Evolutionary conservation across 2,797 vertebrate species (phyloP).

Genomic region (Sebastes oblongus): DNA sequence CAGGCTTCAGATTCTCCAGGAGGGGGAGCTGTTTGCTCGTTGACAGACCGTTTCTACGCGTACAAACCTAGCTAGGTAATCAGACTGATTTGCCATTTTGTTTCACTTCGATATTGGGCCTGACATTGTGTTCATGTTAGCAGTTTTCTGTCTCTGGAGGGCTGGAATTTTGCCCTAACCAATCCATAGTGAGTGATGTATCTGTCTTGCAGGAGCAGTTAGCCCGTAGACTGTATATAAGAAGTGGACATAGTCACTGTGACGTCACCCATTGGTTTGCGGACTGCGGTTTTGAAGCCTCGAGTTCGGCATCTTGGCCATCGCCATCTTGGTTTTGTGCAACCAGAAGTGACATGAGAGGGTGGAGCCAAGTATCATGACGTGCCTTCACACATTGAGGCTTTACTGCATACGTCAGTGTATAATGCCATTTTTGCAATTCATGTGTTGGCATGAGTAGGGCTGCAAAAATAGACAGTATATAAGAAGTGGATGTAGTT

Average conservation of each 20-base stretch:
- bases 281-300: background rate
- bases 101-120: slow-evolving; percentile 2
- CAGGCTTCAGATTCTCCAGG: background rate
- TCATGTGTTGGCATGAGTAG: too few species aligned
- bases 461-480: too few species aligned
- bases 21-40: background rate
- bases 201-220: background rate
- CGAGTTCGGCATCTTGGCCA: background rate
- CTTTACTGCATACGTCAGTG: too few species aligned
- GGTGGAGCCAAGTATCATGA: too few species aligned
- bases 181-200: background rate
- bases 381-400: too few species aligned
- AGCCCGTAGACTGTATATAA: background rate
- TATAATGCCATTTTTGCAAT: too few species aligned
- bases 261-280: background rate
- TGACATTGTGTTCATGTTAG: background rate
- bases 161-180: too few species aligned
- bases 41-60: background rate
- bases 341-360: too few species aligned
- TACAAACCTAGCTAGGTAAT: background rate
- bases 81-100: background rate
- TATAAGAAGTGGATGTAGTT: too few species aligned
- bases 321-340: too few species aligned
- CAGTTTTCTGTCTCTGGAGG: background rate
- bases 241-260: background rate